Percentiles rank a stretch among this genome's conserved stretches.
Conservation (phyloP, 2,888 invertebrate genomes). For the Ophonus ardosiacus region DNA sequence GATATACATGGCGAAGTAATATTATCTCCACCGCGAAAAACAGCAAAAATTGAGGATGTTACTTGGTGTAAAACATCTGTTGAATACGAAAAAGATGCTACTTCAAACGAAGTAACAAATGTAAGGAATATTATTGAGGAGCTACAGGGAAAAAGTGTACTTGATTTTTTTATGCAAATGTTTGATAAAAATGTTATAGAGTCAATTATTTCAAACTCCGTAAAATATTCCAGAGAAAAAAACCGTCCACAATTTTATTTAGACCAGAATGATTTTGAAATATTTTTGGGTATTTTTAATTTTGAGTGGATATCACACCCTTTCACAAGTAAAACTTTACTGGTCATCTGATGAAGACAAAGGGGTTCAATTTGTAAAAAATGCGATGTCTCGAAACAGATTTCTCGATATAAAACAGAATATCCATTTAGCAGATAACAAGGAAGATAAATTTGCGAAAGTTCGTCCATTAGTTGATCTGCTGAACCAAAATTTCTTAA, state of each 20-base stretch:
- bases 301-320: background rate
- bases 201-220: background rate
- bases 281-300: background rate
- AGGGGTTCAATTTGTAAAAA: background rate
- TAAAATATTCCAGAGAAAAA: background rate
- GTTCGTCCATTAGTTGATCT: slow-evolving; percentile 26
- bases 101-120: background rate
- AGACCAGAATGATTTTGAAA: background rate
- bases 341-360: background rate
- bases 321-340: background rate
- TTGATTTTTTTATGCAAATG: background rate
- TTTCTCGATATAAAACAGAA: slow-evolving; percentile 42
- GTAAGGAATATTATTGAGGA: background rate
- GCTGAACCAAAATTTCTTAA: slow-evolving; percentile 9
- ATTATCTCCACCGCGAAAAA: background rate
- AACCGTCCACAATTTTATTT: background rate
- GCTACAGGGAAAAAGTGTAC: background rate
- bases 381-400: slow-evolving; percentile 6
- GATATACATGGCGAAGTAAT: background rate
- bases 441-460: slow-evolving; percentile 28
- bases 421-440: slow-evolving; percentile 38
- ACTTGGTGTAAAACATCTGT: background rate
- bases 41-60: background rate
- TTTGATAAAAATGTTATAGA: background rate
- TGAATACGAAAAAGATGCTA: background rate